These are phyloP conservation scores for Pitangus sulphuratus DNA, from an alignment of 2,797 vertebrate species.

Conservation along the genomic window DNA sequence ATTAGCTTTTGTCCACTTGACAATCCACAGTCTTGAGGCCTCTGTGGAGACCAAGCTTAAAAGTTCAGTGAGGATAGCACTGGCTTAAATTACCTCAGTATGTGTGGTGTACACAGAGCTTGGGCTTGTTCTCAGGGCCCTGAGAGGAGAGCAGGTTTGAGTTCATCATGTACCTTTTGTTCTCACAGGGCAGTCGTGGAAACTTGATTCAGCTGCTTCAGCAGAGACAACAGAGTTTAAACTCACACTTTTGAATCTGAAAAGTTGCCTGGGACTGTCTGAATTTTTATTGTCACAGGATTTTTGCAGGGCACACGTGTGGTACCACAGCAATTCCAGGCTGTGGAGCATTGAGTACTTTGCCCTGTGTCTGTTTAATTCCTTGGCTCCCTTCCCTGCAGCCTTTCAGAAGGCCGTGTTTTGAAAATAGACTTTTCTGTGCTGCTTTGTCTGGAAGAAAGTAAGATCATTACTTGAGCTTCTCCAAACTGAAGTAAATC, in stretches of 20 bases:
- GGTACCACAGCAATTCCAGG: not conserved
- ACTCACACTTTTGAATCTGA: fast-evolving
- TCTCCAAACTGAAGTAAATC: conserved; percentile 44
- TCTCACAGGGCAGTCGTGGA: not conserved
- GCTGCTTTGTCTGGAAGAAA: conserved; percentile 22
- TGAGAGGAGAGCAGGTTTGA: not conserved
- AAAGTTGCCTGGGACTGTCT: not conserved
- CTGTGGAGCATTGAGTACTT: not conserved
- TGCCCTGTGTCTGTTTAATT: not conserved
- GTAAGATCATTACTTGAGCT: conserved; percentile 2
- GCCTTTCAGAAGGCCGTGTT: conserved; percentile 20
- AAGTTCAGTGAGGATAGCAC: not conserved
- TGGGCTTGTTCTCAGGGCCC: not conserved
- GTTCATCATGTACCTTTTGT: not conserved
- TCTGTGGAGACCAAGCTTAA: not conserved
- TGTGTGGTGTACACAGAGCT: not conserved
- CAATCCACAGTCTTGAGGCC: not conserved
- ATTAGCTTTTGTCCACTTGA: not conserved
- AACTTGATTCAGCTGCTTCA: not conserved
- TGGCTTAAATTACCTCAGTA: not conserved
- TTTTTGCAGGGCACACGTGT: not conserved
- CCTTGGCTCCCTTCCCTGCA: not conserved
- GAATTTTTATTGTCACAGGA: not conserved
- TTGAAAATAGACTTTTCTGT: conserved; percentile 11
- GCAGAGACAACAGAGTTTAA: not conserved